Evolutionary conservation across 1,140 invertebrate genomes (phyloP), one percentile per base, ranked within the genome.

Genomic region (Orchesella cincta): DNA sequence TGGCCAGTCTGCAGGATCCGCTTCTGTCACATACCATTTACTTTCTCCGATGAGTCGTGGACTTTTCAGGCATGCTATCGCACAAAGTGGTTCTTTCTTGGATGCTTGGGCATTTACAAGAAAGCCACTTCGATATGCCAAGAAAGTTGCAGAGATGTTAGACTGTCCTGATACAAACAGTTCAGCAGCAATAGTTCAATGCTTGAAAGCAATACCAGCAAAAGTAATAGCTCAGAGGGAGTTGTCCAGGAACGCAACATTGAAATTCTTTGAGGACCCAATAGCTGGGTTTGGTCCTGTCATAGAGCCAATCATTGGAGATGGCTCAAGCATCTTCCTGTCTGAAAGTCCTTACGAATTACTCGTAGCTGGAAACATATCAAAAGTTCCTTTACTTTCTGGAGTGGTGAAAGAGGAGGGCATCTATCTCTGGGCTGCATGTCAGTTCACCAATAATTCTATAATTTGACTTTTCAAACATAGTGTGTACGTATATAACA

Each of bases 31-130:
- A 1, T 67, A 67, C 31, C 29, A 31, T 5, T 33, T 67, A 12
- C 2, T 31, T 5, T 67, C 62, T 33, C 62, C 23, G 1, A 67
- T 67, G 62, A 67, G 62, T n/a, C 3, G 0, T 35, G 76, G 76
- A 8, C 46, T 78, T 1, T 78, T 78, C 35, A 20, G 29, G 3
- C 28, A 36, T 39, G 76, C 57, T 14, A 78, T 78, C 18, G 23
- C 72, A 23, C 52, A 74, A 51, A 64, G 51, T 39, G 76, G 76
- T 8, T 28, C 76, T 5, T 31, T 64, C 8, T 28, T 78, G 8
- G 26, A 46, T 46, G 62, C 72, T 28, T 74, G 72, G 76, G 52
- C 72, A 20, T 35, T 64, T 28, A 28, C 2, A 12, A 62, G 39
- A 39, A 39, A 64, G 14, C 35, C 72, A 36, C 0, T 14, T 18